Evolutionary conservation across 2,113 vertebrate species (phyloP).

Genomic region (Numenius arquata): DNA sequence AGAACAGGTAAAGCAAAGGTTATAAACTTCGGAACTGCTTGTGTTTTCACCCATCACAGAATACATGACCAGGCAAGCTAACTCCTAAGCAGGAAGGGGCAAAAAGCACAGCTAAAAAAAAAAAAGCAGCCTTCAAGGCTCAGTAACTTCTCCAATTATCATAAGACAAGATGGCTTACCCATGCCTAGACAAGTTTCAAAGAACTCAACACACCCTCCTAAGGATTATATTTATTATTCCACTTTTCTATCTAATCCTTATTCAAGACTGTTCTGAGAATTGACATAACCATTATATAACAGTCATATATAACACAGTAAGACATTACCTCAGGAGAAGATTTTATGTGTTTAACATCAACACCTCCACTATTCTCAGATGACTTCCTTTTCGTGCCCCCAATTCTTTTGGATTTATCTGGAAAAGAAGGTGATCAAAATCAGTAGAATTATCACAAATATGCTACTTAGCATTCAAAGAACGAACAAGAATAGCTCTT

Average conservation of each 20-base stretch:
- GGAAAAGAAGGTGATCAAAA: background rate
- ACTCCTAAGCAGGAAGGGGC: background rate
- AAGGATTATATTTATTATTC: background rate
- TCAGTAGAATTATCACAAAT: background rate
- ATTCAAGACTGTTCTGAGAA: background rate
- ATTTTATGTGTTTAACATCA: conserved; percentile 69
- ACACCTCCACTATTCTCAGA: conserved; percentile 51
- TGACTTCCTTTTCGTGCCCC: conserved; percentile 70
- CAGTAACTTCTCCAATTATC: background rate
- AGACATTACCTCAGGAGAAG: conserved; percentile 66
- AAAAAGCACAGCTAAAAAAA: background rate
- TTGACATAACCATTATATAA: background rate
- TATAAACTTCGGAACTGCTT: background rate
- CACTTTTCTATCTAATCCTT: background rate
- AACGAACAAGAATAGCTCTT: conserved; percentile 24
- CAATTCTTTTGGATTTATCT: conserved; percentile 69
- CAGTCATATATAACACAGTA: background rate
- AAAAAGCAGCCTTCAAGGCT: background rate
- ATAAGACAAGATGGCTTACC: background rate
- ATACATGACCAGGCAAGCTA: background rate
- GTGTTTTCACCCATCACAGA: background rate
- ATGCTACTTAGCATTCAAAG: background rate
- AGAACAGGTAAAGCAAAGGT: background rate
- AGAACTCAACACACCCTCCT: background rate
- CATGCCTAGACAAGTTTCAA: background rate